Evolutionary conservation across 2,797 vertebrate genomes (phyloP).

Genomic region (Pempheris klunzingeri): DNA sequence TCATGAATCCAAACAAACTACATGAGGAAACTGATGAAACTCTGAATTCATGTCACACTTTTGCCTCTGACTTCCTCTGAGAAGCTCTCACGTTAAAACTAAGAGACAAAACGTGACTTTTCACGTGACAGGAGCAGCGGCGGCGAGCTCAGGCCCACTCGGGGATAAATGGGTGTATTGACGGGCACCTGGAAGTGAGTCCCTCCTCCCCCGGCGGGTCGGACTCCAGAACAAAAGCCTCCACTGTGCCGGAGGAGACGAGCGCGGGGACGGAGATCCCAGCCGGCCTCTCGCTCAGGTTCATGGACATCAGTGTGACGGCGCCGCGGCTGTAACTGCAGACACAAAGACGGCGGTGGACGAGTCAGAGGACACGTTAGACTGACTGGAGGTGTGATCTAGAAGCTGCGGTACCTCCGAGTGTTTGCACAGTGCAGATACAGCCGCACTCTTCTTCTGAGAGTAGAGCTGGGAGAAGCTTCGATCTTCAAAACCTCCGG

Average conservation of each 20-base stretch:
- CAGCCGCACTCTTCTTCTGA: slow-evolving; percentile 79
- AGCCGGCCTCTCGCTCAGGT: slow-evolving; percentile 84
- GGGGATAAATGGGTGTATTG: slow-evolving; percentile 28
- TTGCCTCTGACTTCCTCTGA: background rate
- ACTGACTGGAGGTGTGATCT: too few relatives aligned
- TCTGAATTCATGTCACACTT: background rate
- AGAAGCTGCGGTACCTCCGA: slow-evolving; percentile 82
- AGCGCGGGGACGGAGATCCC: slow-evolving; percentile 79
- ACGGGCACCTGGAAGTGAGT: slow-evolving; percentile 89
- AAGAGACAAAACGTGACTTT: background rate
- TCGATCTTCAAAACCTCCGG: slow-evolving; percentile 85
- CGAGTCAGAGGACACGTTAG: too few relatives aligned
- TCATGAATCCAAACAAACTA: background rate
- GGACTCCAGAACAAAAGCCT: slow-evolving; percentile 91
- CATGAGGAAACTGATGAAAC: background rate
- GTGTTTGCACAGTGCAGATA: slow-evolving; percentile 93
- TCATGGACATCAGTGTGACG: slow-evolving; percentile 90
- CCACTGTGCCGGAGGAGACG: slow-evolving; percentile 81
- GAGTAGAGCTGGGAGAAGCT: slow-evolving; percentile 38
- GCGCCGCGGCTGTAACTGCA: slow-evolving; percentile 88
- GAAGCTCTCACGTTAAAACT: background rate
- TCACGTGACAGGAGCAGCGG: slow-evolving; percentile 4
- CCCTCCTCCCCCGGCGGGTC: slow-evolving; percentile 79
- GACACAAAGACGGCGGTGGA: slow-evolving; percentile 43
- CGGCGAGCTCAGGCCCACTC: background rate